Evolutionary conservation across 2,888 invertebrate species (phyloP), one percentile per base, ranked within the genome.

Genomic region (Perdita meconis): DNA sequence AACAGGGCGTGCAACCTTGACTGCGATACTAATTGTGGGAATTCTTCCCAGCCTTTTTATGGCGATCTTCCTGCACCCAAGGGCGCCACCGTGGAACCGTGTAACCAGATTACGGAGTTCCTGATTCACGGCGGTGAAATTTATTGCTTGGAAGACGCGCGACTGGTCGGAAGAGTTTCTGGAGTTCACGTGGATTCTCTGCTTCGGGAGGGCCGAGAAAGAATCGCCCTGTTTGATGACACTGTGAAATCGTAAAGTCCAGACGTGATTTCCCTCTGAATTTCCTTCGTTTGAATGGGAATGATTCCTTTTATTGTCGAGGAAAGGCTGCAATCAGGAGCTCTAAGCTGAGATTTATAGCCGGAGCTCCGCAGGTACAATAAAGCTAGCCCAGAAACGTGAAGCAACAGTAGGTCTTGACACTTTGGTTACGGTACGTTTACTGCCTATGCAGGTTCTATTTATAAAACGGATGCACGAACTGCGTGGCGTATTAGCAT

Each of bases 191-290:
- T 19, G 3, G 19, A 16, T 47, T 19, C 47, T 47, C 12, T 22
- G 47, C 22, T 10, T 0, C 3, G 10, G 47, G 19, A 40, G 6
- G 42, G 16, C 2, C 2, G 22, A 8, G 36, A 34, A 19, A 2
- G 24, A 51, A 65, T 78, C 34, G 24, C 8, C n/a, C 42, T 10
- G 12, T 5, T 61, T 34, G 30, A 59, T 50, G 67, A 8, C 26
- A 19, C 24, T 47, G 36, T 53, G 51, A 42, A 63, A 64, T 57
- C 66, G 66, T 73, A 63, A 76, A 72, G 1, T 61, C 61, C 16
- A 13, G 26, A 26, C n/a, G 53, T 40, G 60, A 40, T 44, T 68
- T 50, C 8, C 26, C 19, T 53, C 8, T 16, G 38, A 30, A 26
- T 66, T 36, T 50, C 61, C 36, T 30, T 12, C 34, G 13, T 56